Evolutionary conservation across 2,797 vertebrate species (phyloP), one percentile per base, ranked within the genome.

Genomic region (Diplodus sargus): DNA sequence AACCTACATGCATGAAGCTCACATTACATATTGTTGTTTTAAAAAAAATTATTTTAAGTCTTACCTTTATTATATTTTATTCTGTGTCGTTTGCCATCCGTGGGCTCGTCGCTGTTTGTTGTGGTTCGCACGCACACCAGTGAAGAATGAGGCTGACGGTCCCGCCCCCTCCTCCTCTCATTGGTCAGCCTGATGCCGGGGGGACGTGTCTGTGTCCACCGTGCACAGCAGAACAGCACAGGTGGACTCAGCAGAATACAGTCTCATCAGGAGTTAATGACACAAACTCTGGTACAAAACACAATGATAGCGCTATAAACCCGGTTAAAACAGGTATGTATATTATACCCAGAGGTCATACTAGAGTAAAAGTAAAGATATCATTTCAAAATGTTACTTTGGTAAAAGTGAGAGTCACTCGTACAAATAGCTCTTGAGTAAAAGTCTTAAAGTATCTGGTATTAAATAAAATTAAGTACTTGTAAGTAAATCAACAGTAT

Each of bases 21-120:
- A 5, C 5, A 2, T 53, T 16, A 20, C 10, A 11, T 15, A 51
- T n/a, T 3, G 8, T 4, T 53, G 0, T 22, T 4, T 2, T 2
- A 4, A 30, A 28, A 28, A 28, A n/a, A 28, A 28, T 15, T 9
- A 28, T 12, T 2, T 5, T 4, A 20, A 6, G 2, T 20, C 87
- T 85, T 88, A 93, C 91, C 89, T 80, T 48, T 51, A 23, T 15
- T 16, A 7, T 28, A 13, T 70, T 79, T 76, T 75, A 78, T 54
- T 54, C 14, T 1, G 68, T 51, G 20, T 48, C 18, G 16, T 42
- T 39, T 25, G 62, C 76, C 85, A 87, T 88, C 8, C 75, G 80
- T 17, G 2, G 51, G 9, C 2, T 9, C 18, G 23, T 18, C 28
- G 42, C 13, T 25, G 85, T 85, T 86, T 90, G 76, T 87, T 91